Base-by-base conservation (phyloP, 2,797 vertebrate species). In the Gymnoscopelus braueri region DNA sequence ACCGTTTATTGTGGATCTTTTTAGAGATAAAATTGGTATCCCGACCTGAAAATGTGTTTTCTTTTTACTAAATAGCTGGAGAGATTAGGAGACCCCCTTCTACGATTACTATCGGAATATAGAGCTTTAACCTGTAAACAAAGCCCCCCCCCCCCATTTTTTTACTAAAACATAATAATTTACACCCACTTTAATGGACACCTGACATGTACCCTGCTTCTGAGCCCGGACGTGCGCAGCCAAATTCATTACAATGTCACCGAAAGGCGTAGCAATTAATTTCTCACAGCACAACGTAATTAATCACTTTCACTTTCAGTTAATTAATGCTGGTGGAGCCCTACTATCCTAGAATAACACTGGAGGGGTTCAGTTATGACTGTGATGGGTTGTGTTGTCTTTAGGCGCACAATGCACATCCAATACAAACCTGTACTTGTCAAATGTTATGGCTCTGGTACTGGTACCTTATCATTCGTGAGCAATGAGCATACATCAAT, bases 201-300 rank as follows among this genome's bases (percentile, higher is more conserved):
- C 72, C 86, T 79, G 75, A 80, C 67, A 63, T 58, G 53, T 62
- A 65, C 51, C 71, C 64, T 23, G 29, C 67, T 69, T 78, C 80
- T 55, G 54, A 48, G 6, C 79, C 76, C 81, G 73, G 73, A 79
- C 77, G 78, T 26, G 72, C 50, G 63, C 81, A 71, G 68, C 70
- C 79, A 71, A 52, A 76, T 76, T 82, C 72, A 87, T 83, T 84
- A 72, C 70, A 82, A 63, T 80, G 65, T 73, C 68, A 80, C 80
- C 72, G 74, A 84, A 88, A 91, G 84, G 66, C 71, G 67, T 66
- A 69, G 75, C 84, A 82, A 87, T 90, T 88, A 84, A 88, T 85
- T 77, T 78, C 69, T 72, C 67, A 49, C 70, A 60, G 72, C 82
- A 86, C 77, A 75, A 62, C 77, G 67, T 74, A 62, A 80, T 89